A percentile compares a stretch with the other conserved stretches of the same genome.
Evolutionary conservation across 1,140 invertebrate genomes (phyloP).

Genomic region (Andrena cerasifolii): DNA sequence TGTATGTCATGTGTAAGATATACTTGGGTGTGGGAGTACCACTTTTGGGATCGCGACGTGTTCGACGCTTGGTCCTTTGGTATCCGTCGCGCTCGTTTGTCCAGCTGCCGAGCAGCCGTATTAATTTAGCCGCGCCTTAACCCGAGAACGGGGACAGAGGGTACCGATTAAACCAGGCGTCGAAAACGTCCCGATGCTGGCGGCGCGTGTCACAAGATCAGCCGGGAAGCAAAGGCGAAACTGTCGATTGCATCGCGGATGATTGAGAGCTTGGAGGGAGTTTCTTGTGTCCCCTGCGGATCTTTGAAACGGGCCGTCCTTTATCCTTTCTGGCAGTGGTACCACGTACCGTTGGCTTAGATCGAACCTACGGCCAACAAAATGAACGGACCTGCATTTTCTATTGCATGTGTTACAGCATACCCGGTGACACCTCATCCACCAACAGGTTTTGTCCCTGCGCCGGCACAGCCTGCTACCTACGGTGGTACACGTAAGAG

Average conservation of each 20-base stretch:
- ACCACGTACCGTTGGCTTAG: slow-evolving; percentile 80
- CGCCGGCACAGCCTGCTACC: slow-evolving; percentile 80
- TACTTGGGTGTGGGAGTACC: slow-evolving; percentile 82
- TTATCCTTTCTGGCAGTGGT: slow-evolving; percentile 75
- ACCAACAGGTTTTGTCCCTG: slow-evolving; percentile 82
- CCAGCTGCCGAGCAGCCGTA: too few relatives aligned
- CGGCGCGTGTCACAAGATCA: slow-evolving; percentile 40
- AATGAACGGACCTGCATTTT: slow-evolving; percentile 66
- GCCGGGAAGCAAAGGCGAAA: background rate
- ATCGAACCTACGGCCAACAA: slow-evolving; percentile 56
- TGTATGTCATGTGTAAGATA: slow-evolving; percentile 83
- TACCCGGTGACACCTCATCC: slow-evolving; percentile 82
- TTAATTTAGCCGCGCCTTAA: too few relatives aligned
- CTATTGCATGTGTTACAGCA: slow-evolving; percentile 80
- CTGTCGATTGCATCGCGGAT: background rate
- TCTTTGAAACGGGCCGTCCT: slow-evolving; percentile 71
- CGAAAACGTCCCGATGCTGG: slow-evolving; percentile 40
- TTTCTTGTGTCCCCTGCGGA: slow-evolving; percentile 58
- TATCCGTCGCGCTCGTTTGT: too few relatives aligned
- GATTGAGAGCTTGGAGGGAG: background rate
- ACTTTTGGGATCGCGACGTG: slow-evolving; percentile 64
- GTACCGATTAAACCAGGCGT: background rate
- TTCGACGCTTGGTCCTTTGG: too few relatives aligned
- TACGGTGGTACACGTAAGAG: slow-evolving; percentile 78
- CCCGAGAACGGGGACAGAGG: background rate